These are phyloP conservation scores for Clamator glandarius DNA, from an alignment of 2,797 vertebrate genomes.

Conservation along the genomic window DNA sequence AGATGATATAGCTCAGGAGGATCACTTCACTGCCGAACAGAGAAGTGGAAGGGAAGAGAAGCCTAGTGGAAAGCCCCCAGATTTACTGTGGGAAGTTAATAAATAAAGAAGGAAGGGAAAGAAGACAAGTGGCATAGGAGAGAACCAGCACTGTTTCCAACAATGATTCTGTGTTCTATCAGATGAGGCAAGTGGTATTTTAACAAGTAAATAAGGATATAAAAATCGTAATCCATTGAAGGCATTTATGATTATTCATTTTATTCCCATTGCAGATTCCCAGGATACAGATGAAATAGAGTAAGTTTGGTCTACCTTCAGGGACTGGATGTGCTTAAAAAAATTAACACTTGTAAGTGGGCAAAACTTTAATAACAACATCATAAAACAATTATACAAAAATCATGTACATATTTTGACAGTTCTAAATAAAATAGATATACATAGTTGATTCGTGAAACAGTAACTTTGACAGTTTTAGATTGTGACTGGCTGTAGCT, in stretches of 20 bases:
- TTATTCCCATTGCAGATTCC: neutral
- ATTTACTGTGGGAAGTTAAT: neutral
- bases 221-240: neutral
- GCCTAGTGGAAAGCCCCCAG: neutral
- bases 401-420: slow-evolving; percentile 71
- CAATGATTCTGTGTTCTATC: neutral
- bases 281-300: neutral
- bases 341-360: neutral
- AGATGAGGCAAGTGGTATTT: neutral
- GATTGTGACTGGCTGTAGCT: neutral
- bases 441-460: slow-evolving; percentile 55
- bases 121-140: neutral
- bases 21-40: neutral
- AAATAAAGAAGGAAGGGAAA: neutral
- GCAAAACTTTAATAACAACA: slow-evolving; percentile 72
- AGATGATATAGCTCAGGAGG: neutral
- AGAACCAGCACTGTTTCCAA: neutral
- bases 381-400: slow-evolving; percentile 75
- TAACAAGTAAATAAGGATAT: neutral
- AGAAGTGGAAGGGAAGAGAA: neutral
- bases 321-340: neutral
- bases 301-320: neutral
- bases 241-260: neutral
- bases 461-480: slow-evolving; percentile 39
- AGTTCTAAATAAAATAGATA: slow-evolving; percentile 73